Evolutionary conservation across 2,888 invertebrate genomes (phyloP).

Genomic region (Aleiodes testaceus): DNA sequence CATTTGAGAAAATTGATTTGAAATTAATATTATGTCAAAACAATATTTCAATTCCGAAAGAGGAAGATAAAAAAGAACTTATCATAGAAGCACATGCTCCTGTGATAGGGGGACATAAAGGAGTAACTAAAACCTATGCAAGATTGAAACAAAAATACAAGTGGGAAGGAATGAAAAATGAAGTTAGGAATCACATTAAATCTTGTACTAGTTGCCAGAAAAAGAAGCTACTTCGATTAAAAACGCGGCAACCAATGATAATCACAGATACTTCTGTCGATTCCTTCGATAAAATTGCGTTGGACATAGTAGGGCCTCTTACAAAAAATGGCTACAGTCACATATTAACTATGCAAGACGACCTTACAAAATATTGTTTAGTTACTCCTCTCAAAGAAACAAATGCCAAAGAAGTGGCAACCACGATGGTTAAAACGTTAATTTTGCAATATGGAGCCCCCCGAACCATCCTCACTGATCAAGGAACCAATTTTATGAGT

Average conservation of each 20-base stretch:
- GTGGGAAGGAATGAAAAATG: constrained; percentile 46
- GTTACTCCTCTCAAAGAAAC: constrained; percentile 34
- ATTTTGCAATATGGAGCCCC: constrained; percentile 46
- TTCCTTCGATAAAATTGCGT: constrained; percentile 46
- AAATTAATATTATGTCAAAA: constrained; percentile 34
- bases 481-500: constrained; percentile 42
- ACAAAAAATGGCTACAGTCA: constrained; percentile 50
- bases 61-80: constrained; percentile 35
- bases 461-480: constrained; percentile 39
- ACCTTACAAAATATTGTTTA: constrained; percentile 37
- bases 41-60: constrained; percentile 35
- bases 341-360: constrained; percentile 42
- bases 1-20: constrained; percentile 23
- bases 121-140: constrained; percentile 36
- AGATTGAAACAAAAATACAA: constrained; percentile 30
- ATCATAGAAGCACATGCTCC: constrained; percentile 33
- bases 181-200: constrained; percentile 43
- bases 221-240: constrained; percentile 47
- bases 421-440: constrained; percentile 38
- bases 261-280: constrained; percentile 47
- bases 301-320: constrained; percentile 51
- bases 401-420: constrained; percentile 44
- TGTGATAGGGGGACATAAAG: constrained; percentile 43
- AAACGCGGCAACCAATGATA: constrained; percentile 44
- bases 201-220: constrained; percentile 45